A percentile compares a stretch with the other conserved stretches of the same genome.
These are phyloP conservation scores for Heliconius eleuchia DNA, from an alignment of 1,140 invertebrate species.

Conservation along the genomic window DNA sequence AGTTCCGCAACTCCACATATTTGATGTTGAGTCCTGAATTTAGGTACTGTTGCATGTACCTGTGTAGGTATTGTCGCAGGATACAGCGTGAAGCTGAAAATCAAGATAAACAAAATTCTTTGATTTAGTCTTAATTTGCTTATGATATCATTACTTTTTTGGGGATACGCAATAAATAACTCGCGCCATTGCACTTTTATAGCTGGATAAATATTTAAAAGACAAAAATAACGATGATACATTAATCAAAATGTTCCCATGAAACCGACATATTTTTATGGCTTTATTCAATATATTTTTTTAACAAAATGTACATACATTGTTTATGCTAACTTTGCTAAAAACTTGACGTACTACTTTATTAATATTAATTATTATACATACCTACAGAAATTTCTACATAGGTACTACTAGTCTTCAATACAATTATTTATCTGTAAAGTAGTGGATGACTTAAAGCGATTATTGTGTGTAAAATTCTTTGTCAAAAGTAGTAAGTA, in stretches of 20 bases:
- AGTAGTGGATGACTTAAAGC: neutral
- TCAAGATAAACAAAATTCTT: neutral
- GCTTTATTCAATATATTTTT: slow-evolving; percentile 10
- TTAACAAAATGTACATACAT: neutral
- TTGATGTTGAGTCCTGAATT: too few relatives aligned
- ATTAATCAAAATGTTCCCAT: slow-evolving; percentile 32
- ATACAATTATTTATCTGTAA: too few relatives aligned
- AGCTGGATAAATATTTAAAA: slow-evolving; percentile 32
- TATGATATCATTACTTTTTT: slow-evolving; percentile 30
- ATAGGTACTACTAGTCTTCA: too few relatives aligned
- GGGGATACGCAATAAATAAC: slow-evolving; percentile 23
- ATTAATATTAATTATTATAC: neutral
- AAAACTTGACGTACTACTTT: neutral
- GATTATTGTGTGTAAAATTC: too few relatives aligned
- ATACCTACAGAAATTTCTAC: too few relatives aligned
- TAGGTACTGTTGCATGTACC: too few relatives aligned
- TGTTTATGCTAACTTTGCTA: neutral
- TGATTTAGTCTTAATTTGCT: slow-evolving; percentile 5
- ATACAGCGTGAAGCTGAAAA: neutral
- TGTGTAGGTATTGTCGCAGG: too few relatives aligned
- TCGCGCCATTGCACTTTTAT: slow-evolving; percentile 24
- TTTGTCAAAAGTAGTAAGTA: too few relatives aligned
- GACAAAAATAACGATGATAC: slow-evolving; percentile 32
- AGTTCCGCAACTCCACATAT: too few relatives aligned
- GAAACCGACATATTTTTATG: slow-evolving; percentile 23